phyloP scores from a whole-genome alignment of 2,113 vertebrate species.

The Xenopus laevis region DNA sequence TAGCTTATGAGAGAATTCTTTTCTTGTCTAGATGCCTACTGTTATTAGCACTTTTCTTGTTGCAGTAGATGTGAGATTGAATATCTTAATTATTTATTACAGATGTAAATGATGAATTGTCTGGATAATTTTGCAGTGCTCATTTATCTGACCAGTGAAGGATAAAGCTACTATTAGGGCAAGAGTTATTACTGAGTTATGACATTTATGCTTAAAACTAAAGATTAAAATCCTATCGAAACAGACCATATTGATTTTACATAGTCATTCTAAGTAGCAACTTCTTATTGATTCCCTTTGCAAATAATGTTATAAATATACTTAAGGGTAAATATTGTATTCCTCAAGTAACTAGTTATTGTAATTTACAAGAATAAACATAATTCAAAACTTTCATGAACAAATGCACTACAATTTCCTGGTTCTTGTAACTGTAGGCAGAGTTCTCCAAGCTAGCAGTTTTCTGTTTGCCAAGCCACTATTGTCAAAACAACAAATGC shows the following conservation, averaged over 20 bases:
- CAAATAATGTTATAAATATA: too few species aligned
- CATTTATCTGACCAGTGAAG: constrained; percentile 43
- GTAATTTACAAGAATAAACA: too few species aligned
- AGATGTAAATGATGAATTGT: constrained; percentile 37
- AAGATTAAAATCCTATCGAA: constrained; percentile 28
- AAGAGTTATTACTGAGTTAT: constrained; percentile 36
- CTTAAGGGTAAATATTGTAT: too few species aligned
- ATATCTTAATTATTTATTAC: constrained; percentile 41
- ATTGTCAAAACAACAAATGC: too few species aligned
- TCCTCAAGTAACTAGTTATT: too few species aligned
- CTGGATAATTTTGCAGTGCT: constrained; percentile 34
- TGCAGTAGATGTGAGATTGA: constrained; percentile 25
- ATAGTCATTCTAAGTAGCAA: constrained; percentile 26
- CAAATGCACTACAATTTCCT: too few species aligned
- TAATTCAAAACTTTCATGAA: too few species aligned
- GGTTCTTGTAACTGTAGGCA: too few species aligned
- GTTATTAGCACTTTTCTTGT: constrained; percentile 13
- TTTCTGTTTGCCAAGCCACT: too few species aligned
- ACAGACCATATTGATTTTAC: constrained; percentile 33
- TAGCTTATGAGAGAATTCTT: too few species aligned
- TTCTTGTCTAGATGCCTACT: not conserved
- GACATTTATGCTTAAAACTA: constrained; percentile 22
- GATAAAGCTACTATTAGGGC: constrained; percentile 40
- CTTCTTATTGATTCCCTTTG: constrained; percentile 25
- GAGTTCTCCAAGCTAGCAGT: too few species aligned